Evolutionary conservation across 37 sponge, comb jelly and placozoan genomes (phyloP), one percentile per base, ranked within the genome.

Genomic region (Geodia barretti): DNA sequence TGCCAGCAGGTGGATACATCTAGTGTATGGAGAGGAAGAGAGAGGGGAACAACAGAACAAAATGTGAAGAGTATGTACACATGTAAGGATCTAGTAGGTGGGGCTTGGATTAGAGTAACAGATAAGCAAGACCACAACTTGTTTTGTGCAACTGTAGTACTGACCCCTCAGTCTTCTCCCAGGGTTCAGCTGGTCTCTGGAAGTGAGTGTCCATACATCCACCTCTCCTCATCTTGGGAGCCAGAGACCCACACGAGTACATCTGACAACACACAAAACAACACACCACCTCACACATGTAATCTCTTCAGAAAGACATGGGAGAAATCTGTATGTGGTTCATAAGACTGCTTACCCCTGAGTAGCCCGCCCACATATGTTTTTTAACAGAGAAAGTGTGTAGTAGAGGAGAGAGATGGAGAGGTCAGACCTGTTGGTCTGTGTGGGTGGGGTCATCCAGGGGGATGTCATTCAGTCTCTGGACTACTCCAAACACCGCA

Each of bases 241-340:
- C 97, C 64, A 97, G 81, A 29, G 97, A 97, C 21, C 97, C 97
- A 91, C 97, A 97, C 1, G 97, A 97, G 64, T 97, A 97, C 94
- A 94, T 97, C 78, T 76, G 63, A n/a, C 71, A 72, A 24, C 68
- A 79, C 29, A 69, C 30, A 40, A 4, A 38, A 73, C n/a, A 42
- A 75, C 34, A 75, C 54, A 47, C 33, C 3, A 5, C 11, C 58
- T 29, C 38, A 54, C 41, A 40, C 41, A 47, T n/a, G n/a, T n/a
- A n/a, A n/a, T n/a, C n/a, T n/a, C n/a, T n/a, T n/a, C n/a, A n/a
- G n/a, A n/a, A n/a, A n/a, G n/a, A n/a, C n/a, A n/a, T n/a, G n/a
- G n/a, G n/a, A n/a, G n/a, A n/a, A n/a, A n/a, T n/a, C n/a, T n/a
- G n/a, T n/a, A n/a, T n/a, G n/a, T n/a, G n/a, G n/a, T n/a, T n/a